These are phyloP conservation scores for Cheilosia grossa DNA, from an alignment of 2,888 invertebrate genomes.

Conservation along the genomic window DNA sequence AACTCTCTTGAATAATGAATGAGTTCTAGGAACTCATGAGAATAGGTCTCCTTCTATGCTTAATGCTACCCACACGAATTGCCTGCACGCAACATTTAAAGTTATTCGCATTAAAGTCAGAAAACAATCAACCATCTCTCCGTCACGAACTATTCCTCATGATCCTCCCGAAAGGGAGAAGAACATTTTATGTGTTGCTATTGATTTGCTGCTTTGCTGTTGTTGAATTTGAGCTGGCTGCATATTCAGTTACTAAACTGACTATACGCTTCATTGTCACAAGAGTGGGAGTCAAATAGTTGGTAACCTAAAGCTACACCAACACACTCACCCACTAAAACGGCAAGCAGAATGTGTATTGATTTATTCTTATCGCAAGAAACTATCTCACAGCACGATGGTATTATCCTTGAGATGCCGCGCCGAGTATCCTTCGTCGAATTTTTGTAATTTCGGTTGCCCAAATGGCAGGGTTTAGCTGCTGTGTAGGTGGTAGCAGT, in stretches of 20 bases:
- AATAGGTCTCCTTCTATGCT: not conserved
- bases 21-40: not conserved
- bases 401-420: constrained; percentile 59
- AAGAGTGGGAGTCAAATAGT: not conserved
- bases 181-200: too few relatives aligned
- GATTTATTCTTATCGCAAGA: constrained; percentile 51
- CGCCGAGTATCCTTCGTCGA: constrained; percentile 17
- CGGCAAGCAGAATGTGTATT: constrained; percentile 19
- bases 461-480: constrained; percentile 29
- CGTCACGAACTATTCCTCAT: too few relatives aligned
- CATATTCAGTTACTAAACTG: too few relatives aligned
- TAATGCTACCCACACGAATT: not conserved
- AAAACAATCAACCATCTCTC: too few relatives aligned
- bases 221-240: too few relatives aligned
- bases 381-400: constrained; percentile 33
- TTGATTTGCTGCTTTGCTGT: too few relatives aligned
- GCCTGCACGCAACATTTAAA: not conserved
- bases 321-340: not conserved
- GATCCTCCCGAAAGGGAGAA: too few relatives aligned
- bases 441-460: constrained; percentile 35
- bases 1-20: constrained; percentile 9
- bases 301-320: too few relatives aligned
- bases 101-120: too few relatives aligned
- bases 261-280: too few relatives aligned
- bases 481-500: not conserved